Evolutionary conservation across 64 coral and sea anemone species (phyloP), one percentile per base, ranked within the genome.

Genomic region (Astreopora myriophthalma): DNA sequence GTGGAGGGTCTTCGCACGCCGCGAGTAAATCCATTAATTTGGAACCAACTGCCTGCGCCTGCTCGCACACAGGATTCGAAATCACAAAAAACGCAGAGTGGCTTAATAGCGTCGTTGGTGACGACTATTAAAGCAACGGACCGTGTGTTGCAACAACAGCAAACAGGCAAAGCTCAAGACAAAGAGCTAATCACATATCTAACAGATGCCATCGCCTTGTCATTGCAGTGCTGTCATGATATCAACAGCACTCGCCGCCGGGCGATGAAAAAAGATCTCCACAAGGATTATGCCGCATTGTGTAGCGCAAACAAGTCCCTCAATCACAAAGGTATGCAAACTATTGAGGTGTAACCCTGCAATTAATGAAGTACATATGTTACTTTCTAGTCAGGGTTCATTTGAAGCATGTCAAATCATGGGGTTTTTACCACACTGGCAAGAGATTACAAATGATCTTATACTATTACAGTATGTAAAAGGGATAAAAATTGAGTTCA

Each of bases 1-100:
- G n/a, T 86, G 55, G 35, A 55, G 2, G 62, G 9, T 0, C 39
- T 86, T 0, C 19, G 83, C 12, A 86, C 58, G 31, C 83, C 62
- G 69, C 19, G 83, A 34, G 83, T 86, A 38, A 69, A 69, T 35
- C 60, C 24, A 13, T 55, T 84, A 13, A 84, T 84, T 7, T 85
- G 81, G 81, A 85, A 85, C 25, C 8, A 85, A 19, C 0, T 85
- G 14, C 22, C 81, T 1, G 25, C 55, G 1, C 23, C 6, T 17
- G n/a, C 34, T 7, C 29, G 19, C 6, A 86, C 34, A 20, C n/a
- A 42, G 13, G 83, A 86, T 28, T 69, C 83, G 2, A 44, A 86
- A 24, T 10, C 52, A 1, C 80, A 85, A 19, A 85, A 85, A 65
- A 33, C 36, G 30, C 30, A 86, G 38, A 69, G 68, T 14, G 39